A percentile compares a stretch with the other conserved stretches of the same genome.
These are phyloP conservation scores for Lissonota sp. DNA, from an alignment of 2,888 invertebrate species.

Conservation along the genomic window DNA sequence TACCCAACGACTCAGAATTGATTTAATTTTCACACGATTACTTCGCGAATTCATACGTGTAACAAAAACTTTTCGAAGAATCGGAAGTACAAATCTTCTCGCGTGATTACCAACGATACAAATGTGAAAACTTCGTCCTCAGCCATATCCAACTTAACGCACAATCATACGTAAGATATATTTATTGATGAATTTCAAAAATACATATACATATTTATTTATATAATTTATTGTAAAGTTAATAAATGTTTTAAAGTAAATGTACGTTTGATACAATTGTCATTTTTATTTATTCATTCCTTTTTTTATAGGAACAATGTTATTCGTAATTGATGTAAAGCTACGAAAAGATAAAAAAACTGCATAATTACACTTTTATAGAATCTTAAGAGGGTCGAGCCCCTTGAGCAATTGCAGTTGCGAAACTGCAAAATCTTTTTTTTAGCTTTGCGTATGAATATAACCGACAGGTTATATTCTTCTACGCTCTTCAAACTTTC, in stretches of 20 bases:
- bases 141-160: slow-evolving; percentile 27
- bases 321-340: slow-evolving; percentile 18
- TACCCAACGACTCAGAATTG: neutral
- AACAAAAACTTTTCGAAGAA: neutral
- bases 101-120: slow-evolving; percentile 22
- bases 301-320: neutral
- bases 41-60: neutral
- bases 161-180: slow-evolving; percentile 15
- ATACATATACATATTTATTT: slow-evolving; percentile 67
- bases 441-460: too few species aligned
- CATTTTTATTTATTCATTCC: neutral
- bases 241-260: slow-evolving; percentile 59
- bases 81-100: neutral
- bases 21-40: neutral
- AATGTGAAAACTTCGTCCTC: slow-evolving; percentile 3
- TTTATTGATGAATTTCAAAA: slow-evolving; percentile 42
- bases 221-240: slow-evolving; percentile 77
- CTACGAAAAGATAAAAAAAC: too few species aligned
- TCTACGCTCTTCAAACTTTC: too few species aligned
- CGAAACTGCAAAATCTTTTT: too few species aligned
- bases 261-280: slow-evolving; percentile 35
- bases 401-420: too few species aligned
- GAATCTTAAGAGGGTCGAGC: too few species aligned
- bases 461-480: too few species aligned
- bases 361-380: too few species aligned